Conservation (phyloP, 2,113 vertebrate genomes). For the Lophura nycthemera region DNA sequence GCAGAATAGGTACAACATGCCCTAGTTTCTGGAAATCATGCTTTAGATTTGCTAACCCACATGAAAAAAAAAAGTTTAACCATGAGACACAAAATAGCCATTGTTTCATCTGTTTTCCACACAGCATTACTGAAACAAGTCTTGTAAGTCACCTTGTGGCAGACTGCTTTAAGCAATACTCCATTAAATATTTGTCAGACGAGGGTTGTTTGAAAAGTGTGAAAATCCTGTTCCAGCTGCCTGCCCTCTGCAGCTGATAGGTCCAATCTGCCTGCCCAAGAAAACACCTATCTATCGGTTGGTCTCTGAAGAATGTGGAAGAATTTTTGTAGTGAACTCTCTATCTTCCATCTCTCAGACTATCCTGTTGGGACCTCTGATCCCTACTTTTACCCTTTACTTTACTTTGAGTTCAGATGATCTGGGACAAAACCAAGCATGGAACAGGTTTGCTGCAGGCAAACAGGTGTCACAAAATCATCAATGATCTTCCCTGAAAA, state of each 20-base stretch:
- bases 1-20: background rate
- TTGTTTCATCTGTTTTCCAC: background rate
- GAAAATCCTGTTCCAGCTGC: background rate
- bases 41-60: background rate
- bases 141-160: background rate
- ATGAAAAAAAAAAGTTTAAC: background rate
- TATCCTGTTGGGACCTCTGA: background rate
- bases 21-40: background rate
- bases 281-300: background rate
- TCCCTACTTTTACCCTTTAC: background rate
- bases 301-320: background rate
- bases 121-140: constrained; percentile 22
- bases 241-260: background rate
- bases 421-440: background rate
- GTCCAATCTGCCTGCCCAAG: background rate
- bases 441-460: background rate
- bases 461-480: background rate
- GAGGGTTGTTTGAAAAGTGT: background rate
- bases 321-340: background rate
- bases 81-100: background rate
- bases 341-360: background rate
- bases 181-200: background rate
- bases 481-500: background rate
- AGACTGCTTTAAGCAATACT: constrained; percentile 40
- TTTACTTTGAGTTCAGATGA: background rate